Percentiles rank a stretch among this genome's conserved stretches.
These are phyloP conservation scores for Catharus fuscescens DNA, from an alignment of 2,113 vertebrate species.

Conservation along the genomic window DNA sequence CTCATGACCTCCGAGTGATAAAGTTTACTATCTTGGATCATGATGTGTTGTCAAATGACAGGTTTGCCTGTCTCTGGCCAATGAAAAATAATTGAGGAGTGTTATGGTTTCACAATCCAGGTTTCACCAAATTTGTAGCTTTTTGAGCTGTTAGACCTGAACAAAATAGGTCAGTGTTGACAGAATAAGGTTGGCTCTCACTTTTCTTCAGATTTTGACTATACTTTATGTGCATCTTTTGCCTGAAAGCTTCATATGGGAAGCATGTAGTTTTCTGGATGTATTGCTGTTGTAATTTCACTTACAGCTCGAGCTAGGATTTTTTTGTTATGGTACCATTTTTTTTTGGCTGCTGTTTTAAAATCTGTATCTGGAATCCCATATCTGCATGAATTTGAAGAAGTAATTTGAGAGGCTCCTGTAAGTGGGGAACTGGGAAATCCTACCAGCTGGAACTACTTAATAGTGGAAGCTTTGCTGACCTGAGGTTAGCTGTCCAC, in stretches of 20 bases:
- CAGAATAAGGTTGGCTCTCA: constrained; percentile 66
- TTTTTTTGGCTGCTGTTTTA: neutral
- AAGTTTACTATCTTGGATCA: constrained; percentile 78
- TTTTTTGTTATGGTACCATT: neutral
- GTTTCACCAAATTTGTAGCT: constrained; percentile 73
- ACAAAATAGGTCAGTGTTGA: constrained; percentile 77
- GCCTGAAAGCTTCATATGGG: neutral
- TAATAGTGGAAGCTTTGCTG: constrained; percentile 38
- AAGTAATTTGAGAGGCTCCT: neutral
- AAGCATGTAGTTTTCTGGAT: neutral
- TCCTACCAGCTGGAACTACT: constrained; percentile 12
- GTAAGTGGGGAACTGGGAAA: constrained; percentile 10
- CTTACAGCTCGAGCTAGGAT: neutral
- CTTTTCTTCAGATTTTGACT: constrained; percentile 27
- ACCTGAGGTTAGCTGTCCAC: constrained; percentile 32
- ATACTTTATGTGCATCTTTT: neutral
- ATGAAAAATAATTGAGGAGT: constrained; percentile 79
- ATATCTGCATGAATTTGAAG: constrained; percentile 3
- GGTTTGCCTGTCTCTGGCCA: constrained; percentile 78
- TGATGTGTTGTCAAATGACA: constrained; percentile 76
- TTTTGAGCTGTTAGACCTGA: constrained; percentile 80
- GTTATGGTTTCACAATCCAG: constrained; percentile 72
- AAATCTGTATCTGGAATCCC: neutral
- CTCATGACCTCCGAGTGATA: constrained; percentile 78
- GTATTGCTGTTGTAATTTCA: neutral